Conservation (phyloP, 2,888 invertebrate species). For the Macrosoma leucophasiata region DNA sequence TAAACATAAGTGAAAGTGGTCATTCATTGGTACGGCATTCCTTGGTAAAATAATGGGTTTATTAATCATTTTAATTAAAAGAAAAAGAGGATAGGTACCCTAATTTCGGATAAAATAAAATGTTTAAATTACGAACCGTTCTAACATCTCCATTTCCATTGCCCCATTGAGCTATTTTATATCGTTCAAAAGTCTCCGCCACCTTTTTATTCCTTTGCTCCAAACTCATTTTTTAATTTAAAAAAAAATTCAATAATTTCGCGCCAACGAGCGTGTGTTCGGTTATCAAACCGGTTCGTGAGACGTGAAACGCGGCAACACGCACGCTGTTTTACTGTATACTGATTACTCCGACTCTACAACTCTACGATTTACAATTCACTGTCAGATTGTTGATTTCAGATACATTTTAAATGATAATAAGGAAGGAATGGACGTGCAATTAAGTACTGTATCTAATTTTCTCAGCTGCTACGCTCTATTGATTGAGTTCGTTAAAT, state of each 20-base stretch:
- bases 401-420: no score
- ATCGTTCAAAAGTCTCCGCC: conserved; percentile 62
- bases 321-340: conserved; percentile 39
- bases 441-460: no score
- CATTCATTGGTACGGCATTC: no score
- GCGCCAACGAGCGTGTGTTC: conserved; percentile 43
- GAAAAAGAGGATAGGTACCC: no score
- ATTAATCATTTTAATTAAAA: no score
- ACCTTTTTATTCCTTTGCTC: conserved; percentile 63
- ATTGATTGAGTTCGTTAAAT: no score
- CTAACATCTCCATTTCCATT: conserved; percentile 36
- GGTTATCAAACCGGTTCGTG: conserved; percentile 33
- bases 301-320: conserved; percentile 48
- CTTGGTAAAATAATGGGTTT: no score
- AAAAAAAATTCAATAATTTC: conserved; percentile 40
- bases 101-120: conserved; percentile 1
- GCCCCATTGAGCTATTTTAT: conserved; percentile 63
- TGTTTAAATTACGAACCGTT: conserved; percentile 46
- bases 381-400: no score
- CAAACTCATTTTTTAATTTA: conserved; percentile 52
- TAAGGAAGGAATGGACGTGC: no score
- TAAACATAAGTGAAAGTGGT: no score
- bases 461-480: no score
- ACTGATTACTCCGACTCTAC: conserved; percentile 39
- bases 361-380: conserved; percentile 29